phyloP scores from a whole-genome alignment of 2,113 vertebrate species.

The Ivindomyrus marchei region DNA sequence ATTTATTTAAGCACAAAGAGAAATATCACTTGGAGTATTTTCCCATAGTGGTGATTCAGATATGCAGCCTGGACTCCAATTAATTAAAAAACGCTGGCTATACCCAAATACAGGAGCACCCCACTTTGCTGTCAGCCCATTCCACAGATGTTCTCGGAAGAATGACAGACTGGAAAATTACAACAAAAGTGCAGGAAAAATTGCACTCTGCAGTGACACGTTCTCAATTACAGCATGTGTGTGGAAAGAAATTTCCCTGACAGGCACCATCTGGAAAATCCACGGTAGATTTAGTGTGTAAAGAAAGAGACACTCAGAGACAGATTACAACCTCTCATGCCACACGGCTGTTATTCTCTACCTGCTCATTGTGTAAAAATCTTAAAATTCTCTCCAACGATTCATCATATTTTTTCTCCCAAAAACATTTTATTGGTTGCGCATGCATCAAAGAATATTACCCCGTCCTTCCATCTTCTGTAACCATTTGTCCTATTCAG shows the following conservation, averaged over 20 bases:
- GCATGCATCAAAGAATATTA: neutral
- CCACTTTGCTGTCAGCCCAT: neutral
- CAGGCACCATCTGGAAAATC: neutral
- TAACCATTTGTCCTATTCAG: neutral
- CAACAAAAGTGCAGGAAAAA: neutral
- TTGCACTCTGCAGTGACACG: neutral
- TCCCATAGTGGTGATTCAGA: neutral
- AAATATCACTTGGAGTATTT: neutral
- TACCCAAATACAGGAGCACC: neutral
- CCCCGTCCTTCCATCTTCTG: neutral
- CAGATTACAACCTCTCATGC: neutral
- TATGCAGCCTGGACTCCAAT: neutral
- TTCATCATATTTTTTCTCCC: neutral
- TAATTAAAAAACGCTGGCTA: neutral
- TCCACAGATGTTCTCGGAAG: neutral
- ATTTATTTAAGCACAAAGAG: neutral
- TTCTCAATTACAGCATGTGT: neutral
- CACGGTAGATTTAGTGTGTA: neutral
- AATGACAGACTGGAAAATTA: conserved; percentile 8
- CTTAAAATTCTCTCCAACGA: neutral
- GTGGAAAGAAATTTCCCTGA: neutral
- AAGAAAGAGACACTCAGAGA: neutral
- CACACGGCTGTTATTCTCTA: neutral
- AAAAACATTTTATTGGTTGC: neutral
- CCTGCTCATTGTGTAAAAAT: neutral